Evolutionary conservation across 2,888 invertebrate species (phyloP).

Genomic region (Cerastoderma edule): DNA sequence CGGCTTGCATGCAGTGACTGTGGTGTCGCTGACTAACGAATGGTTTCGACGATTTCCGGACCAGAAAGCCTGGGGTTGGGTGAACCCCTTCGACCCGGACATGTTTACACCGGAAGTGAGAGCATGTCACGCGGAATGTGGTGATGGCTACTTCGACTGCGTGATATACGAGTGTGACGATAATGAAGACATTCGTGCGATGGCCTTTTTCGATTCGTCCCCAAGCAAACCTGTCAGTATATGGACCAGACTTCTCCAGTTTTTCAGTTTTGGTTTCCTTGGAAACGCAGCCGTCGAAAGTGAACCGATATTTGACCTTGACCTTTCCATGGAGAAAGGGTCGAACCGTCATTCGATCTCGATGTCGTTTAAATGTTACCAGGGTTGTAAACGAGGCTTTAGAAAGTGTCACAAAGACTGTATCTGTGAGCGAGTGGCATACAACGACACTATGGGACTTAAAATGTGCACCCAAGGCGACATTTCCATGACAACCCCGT

Average conservation of each 20-base stretch:
- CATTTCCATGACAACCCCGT: background rate
- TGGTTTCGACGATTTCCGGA: too few species aligned
- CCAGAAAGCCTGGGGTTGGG: constrained; percentile 10
- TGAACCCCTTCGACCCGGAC: constrained; percentile 17
- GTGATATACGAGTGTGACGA: constrained; percentile 13
- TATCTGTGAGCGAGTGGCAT: constrained; percentile 8
- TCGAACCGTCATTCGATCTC: background rate
- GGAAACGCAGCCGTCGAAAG: background rate
- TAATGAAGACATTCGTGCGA: background rate
- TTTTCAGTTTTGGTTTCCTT: constrained; percentile 20
- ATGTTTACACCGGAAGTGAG: constrained; percentile 9
- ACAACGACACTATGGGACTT: background rate
- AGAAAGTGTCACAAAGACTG: constrained; percentile 14
- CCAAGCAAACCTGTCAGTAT: background rate
- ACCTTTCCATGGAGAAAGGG: background rate
- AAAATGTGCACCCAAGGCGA: background rate
- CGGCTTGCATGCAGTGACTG: too few species aligned
- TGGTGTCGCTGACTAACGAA: too few species aligned
- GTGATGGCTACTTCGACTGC: constrained; percentile 17
- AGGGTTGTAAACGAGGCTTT: background rate
- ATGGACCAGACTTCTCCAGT: constrained; percentile 10
- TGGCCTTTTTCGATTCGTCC: background rate
- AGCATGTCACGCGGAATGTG: constrained; percentile 19
- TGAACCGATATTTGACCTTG: constrained; percentile 1
- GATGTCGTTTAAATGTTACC: constrained; percentile 18